These are phyloP conservation scores for Anas platyrhynchos DNA, from an alignment of 2,113 vertebrate species.

Conservation along the genomic window DNA sequence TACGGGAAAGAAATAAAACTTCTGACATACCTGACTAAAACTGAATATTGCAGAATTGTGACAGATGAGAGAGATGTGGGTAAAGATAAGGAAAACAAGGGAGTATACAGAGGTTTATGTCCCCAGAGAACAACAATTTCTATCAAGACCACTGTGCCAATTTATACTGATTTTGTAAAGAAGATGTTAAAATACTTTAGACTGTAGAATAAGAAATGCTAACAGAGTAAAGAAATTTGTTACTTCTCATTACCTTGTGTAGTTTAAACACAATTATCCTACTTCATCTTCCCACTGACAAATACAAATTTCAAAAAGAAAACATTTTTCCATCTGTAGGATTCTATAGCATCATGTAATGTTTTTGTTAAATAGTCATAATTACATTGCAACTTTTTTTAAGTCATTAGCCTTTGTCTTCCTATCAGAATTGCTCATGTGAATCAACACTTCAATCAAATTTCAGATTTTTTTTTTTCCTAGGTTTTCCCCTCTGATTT, in stretches of 20 bases:
- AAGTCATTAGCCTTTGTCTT: background rate
- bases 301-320: background rate
- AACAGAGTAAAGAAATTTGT: background rate
- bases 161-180: background rate
- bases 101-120: background rate
- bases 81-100: background rate
- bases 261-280: background rate
- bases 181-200: background rate
- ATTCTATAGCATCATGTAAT: background rate
- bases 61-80: background rate
- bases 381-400: background rate
- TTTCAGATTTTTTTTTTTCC: background rate
- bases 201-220: background rate
- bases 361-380: background rate
- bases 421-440: background rate
- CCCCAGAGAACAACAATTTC: background rate
- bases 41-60: background rate
- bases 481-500: background rate
- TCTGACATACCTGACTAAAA: background rate
- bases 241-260: background rate
- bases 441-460: background rate
- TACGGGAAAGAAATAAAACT: background rate
- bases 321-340: background rate
- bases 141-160: background rate
- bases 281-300: background rate